Base-by-base conservation (phyloP, 2,888 invertebrate genomes). In the Pantelozetes paolii region DNA sequence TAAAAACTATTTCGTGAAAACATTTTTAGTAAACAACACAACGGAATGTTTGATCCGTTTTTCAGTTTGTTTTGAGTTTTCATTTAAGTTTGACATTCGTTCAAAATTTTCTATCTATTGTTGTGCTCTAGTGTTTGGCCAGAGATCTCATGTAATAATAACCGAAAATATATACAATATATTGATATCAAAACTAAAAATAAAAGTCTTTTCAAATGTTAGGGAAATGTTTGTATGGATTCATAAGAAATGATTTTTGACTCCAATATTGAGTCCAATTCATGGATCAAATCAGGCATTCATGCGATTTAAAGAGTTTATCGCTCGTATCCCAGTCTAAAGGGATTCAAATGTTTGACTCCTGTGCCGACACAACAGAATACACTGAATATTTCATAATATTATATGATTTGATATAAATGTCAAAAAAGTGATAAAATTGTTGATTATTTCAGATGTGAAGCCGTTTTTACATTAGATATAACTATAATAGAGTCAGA, bases 241-340 rank as follows among this genome's bases (percentile, higher is more conserved):
- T 18, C 30, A n/a, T 28, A 30, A 9, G n/a, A 36, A 67, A 67
- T 67, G 5, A 40, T 36, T 67, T 67, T 36, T 67, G 67, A 67
- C 42, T 67, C 67, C 42, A 67, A 67, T 67, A 67, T 67, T 67
- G 40, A 67, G 40, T n/a, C n/a, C n/a, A n/a, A n/a, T n/a, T n/a
- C n/a, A n/a, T 32, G 67, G 36, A 36, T 67, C 40, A 67, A 67
- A 40, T 67, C 40, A 67, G 26, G 32, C 67, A 67, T 67, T 67
- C 67, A 67, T 40, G 67, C 67, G 67, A 67, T 67, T 23, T 67
- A 67, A 67, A 67, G 42, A 67, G 67, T 67, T 67, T 67, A 67
- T 67, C 67, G 67, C 42, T 20, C 26, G 67, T 13, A 67, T 67
- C 40, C 67, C 67, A 67, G 11, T 36, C 67, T 40, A 2, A 67